Evolutionary conservation across 2,113 vertebrate genomes (phyloP).

Genomic region (Eupsittula cactorum): DNA sequence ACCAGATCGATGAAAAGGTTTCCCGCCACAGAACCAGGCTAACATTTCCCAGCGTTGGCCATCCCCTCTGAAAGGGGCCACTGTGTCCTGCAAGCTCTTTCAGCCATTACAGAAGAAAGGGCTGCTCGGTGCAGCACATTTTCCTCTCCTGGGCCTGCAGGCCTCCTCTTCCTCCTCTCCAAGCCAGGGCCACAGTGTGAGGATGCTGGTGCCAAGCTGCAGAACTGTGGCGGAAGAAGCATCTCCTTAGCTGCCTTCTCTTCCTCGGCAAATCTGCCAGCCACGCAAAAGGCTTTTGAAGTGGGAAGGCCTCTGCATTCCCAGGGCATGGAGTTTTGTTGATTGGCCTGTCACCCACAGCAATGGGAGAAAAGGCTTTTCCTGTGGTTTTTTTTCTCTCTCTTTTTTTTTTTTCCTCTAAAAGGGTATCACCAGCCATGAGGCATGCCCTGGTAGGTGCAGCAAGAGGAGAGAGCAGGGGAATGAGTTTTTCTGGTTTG

Average conservation of each 20-base stretch:
- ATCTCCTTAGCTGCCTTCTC: not conserved
- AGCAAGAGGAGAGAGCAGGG: not conserved
- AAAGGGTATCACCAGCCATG: not conserved
- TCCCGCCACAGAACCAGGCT: not conserved
- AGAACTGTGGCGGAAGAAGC: not conserved
- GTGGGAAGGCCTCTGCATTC: not conserved
- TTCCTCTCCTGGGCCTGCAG: not conserved
- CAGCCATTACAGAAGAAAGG: not conserved
- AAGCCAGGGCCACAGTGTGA: not conserved
- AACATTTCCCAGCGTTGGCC: not conserved
- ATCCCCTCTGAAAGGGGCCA: not conserved
- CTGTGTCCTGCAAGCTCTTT: not conserved
- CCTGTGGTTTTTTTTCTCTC: not conserved
- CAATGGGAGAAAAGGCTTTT: not conserved
- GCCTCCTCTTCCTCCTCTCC: not conserved
- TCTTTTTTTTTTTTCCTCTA: not conserved
- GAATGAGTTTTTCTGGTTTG: not conserved
- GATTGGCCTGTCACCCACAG: not conserved
- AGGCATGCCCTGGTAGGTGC: not conserved
- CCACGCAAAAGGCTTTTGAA: not conserved
- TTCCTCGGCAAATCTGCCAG: not conserved
- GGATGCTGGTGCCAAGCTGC: not conserved
- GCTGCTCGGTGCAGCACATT: not conserved
- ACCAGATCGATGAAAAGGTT: not conserved
- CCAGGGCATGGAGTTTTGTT: not conserved